Evolutionary conservation across 1,140 invertebrate genomes (phyloP).

Genomic region (Brachionus koreanus): DNA sequence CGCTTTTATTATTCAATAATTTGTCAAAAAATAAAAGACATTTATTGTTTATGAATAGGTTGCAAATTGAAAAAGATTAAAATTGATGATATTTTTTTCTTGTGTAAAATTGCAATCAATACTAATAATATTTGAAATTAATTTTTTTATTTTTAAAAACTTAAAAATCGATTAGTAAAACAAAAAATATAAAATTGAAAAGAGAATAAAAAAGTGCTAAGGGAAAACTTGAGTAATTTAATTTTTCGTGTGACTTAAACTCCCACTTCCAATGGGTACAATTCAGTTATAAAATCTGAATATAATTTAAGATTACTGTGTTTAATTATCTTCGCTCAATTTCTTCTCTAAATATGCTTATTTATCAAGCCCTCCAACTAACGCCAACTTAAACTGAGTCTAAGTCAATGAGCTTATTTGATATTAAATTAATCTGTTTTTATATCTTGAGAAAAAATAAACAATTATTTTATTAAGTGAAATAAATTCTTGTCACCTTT

Average conservation of each 20-base stretch:
- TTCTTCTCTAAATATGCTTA: neutral
- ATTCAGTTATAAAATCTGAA: neutral
- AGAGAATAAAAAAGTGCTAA: neutral
- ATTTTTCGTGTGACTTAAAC: neutral
- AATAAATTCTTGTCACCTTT: neutral
- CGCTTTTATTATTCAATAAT: neutral
- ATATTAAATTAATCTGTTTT: neutral
- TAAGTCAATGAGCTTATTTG: neutral
- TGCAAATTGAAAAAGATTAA: too few relatives aligned
- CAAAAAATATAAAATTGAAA: neutral
- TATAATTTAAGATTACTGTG: neutral
- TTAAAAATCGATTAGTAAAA: neutral
- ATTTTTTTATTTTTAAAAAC: neutral
- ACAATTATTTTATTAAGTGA: neutral
- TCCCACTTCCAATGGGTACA: neutral
- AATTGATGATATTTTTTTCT: too few relatives aligned
- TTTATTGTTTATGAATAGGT: too few relatives aligned
- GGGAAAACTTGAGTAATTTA: neutral
- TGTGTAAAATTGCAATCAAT: too few relatives aligned
- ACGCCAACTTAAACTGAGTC: neutral
- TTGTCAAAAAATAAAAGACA: neutral
- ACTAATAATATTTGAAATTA: too few relatives aligned
- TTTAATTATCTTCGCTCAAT: neutral
- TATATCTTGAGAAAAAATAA: neutral
- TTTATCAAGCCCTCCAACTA: neutral